These are phyloP conservation scores for Tyrannus savana DNA, from an alignment of 2,113 vertebrate genomes.

Conservation along the genomic window DNA sequence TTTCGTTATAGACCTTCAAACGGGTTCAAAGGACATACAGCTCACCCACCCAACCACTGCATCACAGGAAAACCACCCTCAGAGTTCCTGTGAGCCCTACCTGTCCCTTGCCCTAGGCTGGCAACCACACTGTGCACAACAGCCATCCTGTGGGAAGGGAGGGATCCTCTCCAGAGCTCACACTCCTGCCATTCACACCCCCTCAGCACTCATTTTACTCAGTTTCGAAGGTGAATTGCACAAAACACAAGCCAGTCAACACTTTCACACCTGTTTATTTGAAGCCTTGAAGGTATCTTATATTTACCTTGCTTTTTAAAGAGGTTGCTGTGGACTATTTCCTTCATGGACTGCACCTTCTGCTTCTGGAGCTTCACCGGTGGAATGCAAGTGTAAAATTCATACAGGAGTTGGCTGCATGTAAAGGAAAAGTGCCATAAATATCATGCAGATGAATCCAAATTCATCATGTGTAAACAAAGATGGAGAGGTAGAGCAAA, in stretches of 20 bases:
- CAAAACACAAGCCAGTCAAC: not conserved
- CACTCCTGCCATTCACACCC: not conserved
- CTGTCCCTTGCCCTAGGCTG: not conserved
- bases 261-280: not conserved
- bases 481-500: not conserved
- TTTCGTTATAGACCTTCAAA: not conserved
- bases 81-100: not conserved
- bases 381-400: slow-evolving; percentile 94
- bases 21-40: not conserved
- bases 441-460: not conserved
- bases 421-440: not conserved
- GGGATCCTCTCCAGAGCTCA: not conserved
- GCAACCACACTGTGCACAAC: not conserved
- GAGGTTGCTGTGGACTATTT: slow-evolving; percentile 91
- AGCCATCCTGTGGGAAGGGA: not conserved
- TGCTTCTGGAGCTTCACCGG: slow-evolving; percentile 91
- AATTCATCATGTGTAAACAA: not conserved
- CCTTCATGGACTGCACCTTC: slow-evolving; percentile 94
- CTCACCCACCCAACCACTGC: not conserved
- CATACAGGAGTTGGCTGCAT: slow-evolving; percentile 88
- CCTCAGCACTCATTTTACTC: not conserved
- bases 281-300: not conserved
- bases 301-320: slow-evolving; percentile 90
- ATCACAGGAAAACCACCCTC: not conserved
- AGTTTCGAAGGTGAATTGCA: not conserved